Evolutionary conservation across 2,888 invertebrate species (phyloP), one percentile per base, ranked within the genome.

Genomic region (Rutpela maculata): DNA sequence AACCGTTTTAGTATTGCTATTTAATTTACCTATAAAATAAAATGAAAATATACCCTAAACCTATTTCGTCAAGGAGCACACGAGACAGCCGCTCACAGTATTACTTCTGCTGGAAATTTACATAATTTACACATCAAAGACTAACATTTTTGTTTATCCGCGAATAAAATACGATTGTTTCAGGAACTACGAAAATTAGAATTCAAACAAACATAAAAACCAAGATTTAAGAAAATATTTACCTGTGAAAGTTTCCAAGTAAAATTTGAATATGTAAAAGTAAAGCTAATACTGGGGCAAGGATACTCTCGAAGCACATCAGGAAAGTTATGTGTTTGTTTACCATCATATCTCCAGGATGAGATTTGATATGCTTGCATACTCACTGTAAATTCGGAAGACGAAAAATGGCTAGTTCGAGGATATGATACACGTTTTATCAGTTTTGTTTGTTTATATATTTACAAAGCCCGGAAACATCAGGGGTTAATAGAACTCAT

Each of bases 361-460:
- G 50, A 50, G n/a, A 50, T 50, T 50, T 50, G 50, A 50, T n/a
- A 50, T 50, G 17, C n/a, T 50, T 50, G 50, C 50, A 50, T 50
- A n/a, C n/a, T 0, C 50, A 50, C n/a, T 50, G 15, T n/a, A n/a
- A 50, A 50, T n/a, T n/a, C 15, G n/a, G 50, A n/a, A n/a, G 50
- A n/a, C 15, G n/a, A 15, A 4, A 50, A 50, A 50, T 50, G n/a
- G 50, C 50, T 50, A n/a, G 50, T 50, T 50, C 50, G 50, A 17
- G 50, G 50, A 50, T 50, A 17, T 50, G 50, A 50, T n/a, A 50
- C 50, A 50, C 15, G 9, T 50, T 50, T 50, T 50, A 12, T 50
- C 50, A 50, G n/a, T 50, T 50, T 50, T n/a, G 50, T 50, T 50
- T 50, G 50, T 50, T 50, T 50, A 50, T 50, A 50, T 50, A 50